Conservation (phyloP, 1,140 invertebrate genomes). For the Globodera ellingtonae region DNA sequence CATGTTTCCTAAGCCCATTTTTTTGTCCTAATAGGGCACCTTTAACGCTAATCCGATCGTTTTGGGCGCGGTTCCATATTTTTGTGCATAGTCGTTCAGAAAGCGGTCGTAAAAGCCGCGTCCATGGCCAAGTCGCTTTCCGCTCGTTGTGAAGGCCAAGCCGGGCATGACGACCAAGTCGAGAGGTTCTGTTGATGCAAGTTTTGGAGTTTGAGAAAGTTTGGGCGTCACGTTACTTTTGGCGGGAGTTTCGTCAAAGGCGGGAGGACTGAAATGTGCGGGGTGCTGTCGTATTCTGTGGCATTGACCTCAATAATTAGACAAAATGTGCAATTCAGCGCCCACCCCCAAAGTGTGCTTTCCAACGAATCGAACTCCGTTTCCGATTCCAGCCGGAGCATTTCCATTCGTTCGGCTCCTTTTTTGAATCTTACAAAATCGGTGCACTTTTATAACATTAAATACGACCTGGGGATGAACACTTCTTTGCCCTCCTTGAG, state of each 20-base stretch:
- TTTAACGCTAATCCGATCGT: slow-evolving; percentile 27
- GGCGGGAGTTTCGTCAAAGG: slow-evolving; percentile 11
- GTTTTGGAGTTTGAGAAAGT: not conserved
- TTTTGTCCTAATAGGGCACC: slow-evolving; percentile 23
- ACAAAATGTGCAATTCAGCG: not conserved
- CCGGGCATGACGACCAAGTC: slow-evolving; percentile 41
- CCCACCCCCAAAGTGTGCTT: slow-evolving; percentile 25
- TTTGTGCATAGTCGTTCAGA: slow-evolving; percentile 25
- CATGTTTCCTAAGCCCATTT: slow-evolving; percentile 19
- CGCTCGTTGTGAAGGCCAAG: slow-evolving; percentile 35
- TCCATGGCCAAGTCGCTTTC: slow-evolving; percentile 38
- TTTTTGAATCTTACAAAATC: slow-evolving; percentile 8
- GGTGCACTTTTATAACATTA: not conserved
- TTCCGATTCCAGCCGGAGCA: slow-evolving; percentile 26
- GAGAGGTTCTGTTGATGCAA: slow-evolving; percentile 7
- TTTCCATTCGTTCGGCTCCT: slow-evolving; percentile 24
- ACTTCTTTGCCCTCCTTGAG: slow-evolving; percentile 28
- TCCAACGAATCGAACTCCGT: slow-evolving; percentile 29
- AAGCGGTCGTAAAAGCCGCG: slow-evolving; percentile 40
- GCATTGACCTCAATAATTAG: not conserved
- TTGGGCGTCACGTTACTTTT: not conserved
- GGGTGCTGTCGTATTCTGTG: slow-evolving; percentile 31
- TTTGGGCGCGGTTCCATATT: slow-evolving; percentile 26
- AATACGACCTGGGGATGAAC: slow-evolving; percentile 40
- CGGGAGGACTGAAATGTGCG: not conserved